Base-by-base conservation (phyloP, 2,797 vertebrate genomes). In the Chloroceryle inda region DNA sequence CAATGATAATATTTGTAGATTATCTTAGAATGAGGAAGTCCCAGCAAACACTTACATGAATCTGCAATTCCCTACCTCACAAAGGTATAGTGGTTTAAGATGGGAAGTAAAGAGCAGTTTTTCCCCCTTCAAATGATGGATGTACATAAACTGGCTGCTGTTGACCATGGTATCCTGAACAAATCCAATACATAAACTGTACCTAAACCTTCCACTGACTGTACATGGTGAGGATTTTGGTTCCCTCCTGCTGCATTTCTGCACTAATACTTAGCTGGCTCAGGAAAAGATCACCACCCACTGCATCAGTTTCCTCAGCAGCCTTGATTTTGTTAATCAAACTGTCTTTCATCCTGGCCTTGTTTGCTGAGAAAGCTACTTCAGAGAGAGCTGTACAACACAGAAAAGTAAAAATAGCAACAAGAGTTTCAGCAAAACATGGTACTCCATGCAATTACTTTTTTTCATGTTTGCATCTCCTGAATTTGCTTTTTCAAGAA, bases 311-410 rank as follows among this genome's bases (percentile, higher is more conserved):
- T 92, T 92, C 89, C 92, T 81, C 83, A 90, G 71, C 80, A 94
- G 85, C 74, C 83, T 85, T 86, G 49, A 82, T 95, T 92, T 95
- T 95, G 91, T 79, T 96, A 94, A 95, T 94, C 96, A 95, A 85
- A 47, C 91, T 69, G 66, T 94, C 92, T 95, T 94, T 94, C 91
- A 95, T 95, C 91, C 73, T 82, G 74, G 91, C 85, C 93, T 76
- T 89, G 80, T 95, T 94, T 93, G 92, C 92, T 92, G 93, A 92
- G 77, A 95, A 62, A 76, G 67, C 84, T 92, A 88, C 91, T 94
- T 96, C 89, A 94, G 83, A 96, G 83, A 63, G 73, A 88, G 69
- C 4, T 1, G 33, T 64, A 93, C 74, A 77, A 82, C 85, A 95
- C 26, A 92, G 83, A 61, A 87, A 86, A 88, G 53, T 68, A 96